Evolutionary conservation across 2,113 vertebrate species (phyloP).

Genomic region (Syngnathoides biaculeatus): DNA sequence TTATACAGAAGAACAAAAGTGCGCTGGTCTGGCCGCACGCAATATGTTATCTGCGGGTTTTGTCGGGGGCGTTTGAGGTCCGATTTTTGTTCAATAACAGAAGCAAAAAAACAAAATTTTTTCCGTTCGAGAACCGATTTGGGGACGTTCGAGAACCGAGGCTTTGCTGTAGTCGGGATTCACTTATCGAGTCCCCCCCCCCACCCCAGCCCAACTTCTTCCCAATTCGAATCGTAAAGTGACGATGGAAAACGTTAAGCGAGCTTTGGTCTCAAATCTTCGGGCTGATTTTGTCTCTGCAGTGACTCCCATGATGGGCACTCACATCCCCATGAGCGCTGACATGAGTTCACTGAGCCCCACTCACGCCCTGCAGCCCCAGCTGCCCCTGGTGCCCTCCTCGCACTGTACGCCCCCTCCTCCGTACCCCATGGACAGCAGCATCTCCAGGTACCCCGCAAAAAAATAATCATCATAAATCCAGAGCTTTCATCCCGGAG

Average conservation of each 20-base stretch:
- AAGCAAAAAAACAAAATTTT: too few relatives aligned
- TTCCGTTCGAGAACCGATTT: too few relatives aligned
- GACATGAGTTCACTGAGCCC: constrained; percentile 98
- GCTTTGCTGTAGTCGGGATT: too few relatives aligned
- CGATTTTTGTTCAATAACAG: too few relatives aligned
- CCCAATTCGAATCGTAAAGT: background rate
- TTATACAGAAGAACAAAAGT: too few relatives aligned
- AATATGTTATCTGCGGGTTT: too few relatives aligned
- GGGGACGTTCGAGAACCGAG: too few relatives aligned
- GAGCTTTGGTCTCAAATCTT: background rate
- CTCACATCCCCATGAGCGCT: constrained; percentile 91
- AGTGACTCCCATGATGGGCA: constrained; percentile 95
- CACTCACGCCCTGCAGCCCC: constrained; percentile 86
- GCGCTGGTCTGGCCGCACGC: too few relatives aligned
- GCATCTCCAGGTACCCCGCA: constrained; percentile 91
- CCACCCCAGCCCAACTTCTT: background rate
- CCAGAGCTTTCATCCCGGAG: background rate
- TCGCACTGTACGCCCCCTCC: constrained; percentile 98
- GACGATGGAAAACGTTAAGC: background rate
- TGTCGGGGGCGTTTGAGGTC: too few relatives aligned
- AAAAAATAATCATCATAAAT: background rate
- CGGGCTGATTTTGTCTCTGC: constrained; percentile 66
- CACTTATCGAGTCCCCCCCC: too few relatives aligned
- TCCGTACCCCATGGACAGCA: constrained; percentile 98
- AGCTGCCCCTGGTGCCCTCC: constrained; percentile 93